Conservation (phyloP, 2,888 invertebrate genomes). For the Platycheirus rosarum region DNA sequence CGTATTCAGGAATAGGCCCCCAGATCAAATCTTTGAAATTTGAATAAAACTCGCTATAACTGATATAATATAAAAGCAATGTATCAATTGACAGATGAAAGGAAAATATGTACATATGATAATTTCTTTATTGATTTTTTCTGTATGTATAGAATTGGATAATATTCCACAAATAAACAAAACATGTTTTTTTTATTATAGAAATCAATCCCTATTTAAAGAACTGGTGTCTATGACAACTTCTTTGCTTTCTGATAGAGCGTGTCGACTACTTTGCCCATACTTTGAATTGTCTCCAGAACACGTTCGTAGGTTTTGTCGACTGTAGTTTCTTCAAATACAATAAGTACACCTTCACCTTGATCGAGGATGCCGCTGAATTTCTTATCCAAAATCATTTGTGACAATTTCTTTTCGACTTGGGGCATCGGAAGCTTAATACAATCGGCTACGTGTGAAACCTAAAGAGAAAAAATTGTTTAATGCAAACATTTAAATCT, state of each 20-base stretch:
- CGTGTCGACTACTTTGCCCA: slow-evolving; percentile 99
- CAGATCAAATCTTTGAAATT: no score
- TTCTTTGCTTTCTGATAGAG: slow-evolving; percentile 99
- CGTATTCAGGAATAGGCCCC: no score
- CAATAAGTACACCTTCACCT: slow-evolving; percentile 98
- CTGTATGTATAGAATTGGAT: slow-evolving; percentile 48
- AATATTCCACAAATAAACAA: slow-evolving; percentile 63
- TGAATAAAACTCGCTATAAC: no score
- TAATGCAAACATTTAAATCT: no score
- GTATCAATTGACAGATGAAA: slow-evolving; percentile 15
- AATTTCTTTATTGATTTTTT: slow-evolving; percentile 34
- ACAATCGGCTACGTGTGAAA: slow-evolving; percentile 94
- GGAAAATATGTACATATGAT: slow-evolving; percentile 30
- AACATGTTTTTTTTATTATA: slow-evolving; percentile 45
- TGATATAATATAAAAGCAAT: no score
- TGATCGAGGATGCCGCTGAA: slow-evolving; percentile 98
- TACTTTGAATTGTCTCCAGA: slow-evolving; percentile 98
- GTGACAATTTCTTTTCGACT: slow-evolving; percentile 99
- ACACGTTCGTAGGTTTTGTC: slow-evolving; percentile 99
- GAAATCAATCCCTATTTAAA: slow-evolving; percentile 54
- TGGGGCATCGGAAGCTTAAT: slow-evolving; percentile 94
- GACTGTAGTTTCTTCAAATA: slow-evolving; percentile 96
- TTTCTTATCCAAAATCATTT: slow-evolving; percentile 99
- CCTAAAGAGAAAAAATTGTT: slow-evolving; percentile 80
- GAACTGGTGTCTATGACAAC: slow-evolving; percentile 87